Base-by-base conservation (phyloP, 2,113 vertebrate genomes). In the Ophthalmolycus amberensis region DNA sequence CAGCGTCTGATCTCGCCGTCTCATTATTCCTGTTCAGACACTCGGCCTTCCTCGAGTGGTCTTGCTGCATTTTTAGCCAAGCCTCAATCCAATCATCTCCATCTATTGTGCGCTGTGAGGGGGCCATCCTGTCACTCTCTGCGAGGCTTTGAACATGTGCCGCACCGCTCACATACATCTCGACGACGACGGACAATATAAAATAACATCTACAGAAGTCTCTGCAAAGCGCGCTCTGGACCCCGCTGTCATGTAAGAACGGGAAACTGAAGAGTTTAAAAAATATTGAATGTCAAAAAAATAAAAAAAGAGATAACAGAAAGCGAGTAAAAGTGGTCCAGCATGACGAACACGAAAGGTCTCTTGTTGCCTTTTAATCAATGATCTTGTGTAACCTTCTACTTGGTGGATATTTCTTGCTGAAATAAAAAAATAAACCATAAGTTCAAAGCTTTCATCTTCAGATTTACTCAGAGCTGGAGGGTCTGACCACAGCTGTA, bases 11-110 rank as follows among this genome's bases (percentile, higher is more conserved):
- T 94, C 93, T 94, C 2, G 29, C 83, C 3, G 25, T 91, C 87
- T 90, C 83, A 90, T 93, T 94, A 92, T 93, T 90, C 90, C 42
- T 50, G 62, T 87, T 89, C 90, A 91, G 85, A 83, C 86, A 77
- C 87, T 90, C 74, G 27, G 56, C 81, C 68, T 5, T 82, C 84
- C 83, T 92, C 83, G 56, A 94, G 93, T 85, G 90, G 87, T 83
- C 90, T 75, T 84, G 83, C 83, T 85, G 88, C 93, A 88, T 90
- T 93, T 92, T 91, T 76, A 92, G 90, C 86, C 80, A 78, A 86
- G 80, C 78, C 85, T 92, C 88, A 79, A 88, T 90, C 86, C 86
- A 92, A 91, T 90, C 89, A 89, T 86, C 29, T 75, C 48, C 29
- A 73, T 80, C 88, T 88, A 83, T 84, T 91, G 91, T 91, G 71